phyloP scores from a whole-genome alignment of 1,140 invertebrate species.

The Drosophila kikkawai region DNA sequence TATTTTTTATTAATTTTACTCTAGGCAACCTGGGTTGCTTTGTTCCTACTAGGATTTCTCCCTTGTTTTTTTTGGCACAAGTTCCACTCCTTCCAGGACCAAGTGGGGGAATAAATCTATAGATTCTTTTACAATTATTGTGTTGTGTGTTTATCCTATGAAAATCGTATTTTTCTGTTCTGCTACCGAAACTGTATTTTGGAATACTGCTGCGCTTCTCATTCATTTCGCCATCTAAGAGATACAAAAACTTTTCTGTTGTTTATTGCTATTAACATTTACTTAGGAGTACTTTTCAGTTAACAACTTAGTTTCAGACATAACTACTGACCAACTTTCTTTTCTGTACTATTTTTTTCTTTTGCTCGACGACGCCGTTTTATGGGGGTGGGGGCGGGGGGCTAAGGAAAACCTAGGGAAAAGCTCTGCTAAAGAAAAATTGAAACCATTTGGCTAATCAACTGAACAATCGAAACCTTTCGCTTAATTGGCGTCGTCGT shows the following conservation, averaged over 20 bases:
- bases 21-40: slow-evolving; percentile 54
- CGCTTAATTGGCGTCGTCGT: slow-evolving; percentile 45
- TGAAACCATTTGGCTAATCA: slow-evolving; percentile 50
- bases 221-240: slow-evolving; percentile 36
- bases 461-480: slow-evolving; percentile 54
- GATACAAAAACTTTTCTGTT: slow-evolving; percentile 69
- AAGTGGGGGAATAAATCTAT: slow-evolving; percentile 55
- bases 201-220: slow-evolving; percentile 40
- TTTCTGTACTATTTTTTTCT: slow-evolving; percentile 7
- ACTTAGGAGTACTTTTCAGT: slow-evolving; percentile 78
- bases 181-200: slow-evolving; percentile 28
- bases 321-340: slow-evolving; percentile 70
- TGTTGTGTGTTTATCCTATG: slow-evolving; percentile 42
- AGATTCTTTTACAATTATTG: slow-evolving; percentile 50
- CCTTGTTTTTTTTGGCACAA: slow-evolving; percentile 31
- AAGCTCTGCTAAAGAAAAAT: slow-evolving; percentile 35
- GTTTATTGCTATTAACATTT: slow-evolving; percentile 58
- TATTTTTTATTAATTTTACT: slow-evolving; percentile 40
- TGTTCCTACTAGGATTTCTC: slow-evolving; percentile 37
- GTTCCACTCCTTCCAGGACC: slow-evolving; percentile 20
- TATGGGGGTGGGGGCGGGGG: neutral
- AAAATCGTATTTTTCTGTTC: slow-evolving; percentile 50
- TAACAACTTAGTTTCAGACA: slow-evolving; percentile 78
- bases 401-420: slow-evolving; percentile 5
- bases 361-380: slow-evolving; percentile 26